Conservation (phyloP, 1,140 invertebrate species). For the Euschistus heros region DNA sequence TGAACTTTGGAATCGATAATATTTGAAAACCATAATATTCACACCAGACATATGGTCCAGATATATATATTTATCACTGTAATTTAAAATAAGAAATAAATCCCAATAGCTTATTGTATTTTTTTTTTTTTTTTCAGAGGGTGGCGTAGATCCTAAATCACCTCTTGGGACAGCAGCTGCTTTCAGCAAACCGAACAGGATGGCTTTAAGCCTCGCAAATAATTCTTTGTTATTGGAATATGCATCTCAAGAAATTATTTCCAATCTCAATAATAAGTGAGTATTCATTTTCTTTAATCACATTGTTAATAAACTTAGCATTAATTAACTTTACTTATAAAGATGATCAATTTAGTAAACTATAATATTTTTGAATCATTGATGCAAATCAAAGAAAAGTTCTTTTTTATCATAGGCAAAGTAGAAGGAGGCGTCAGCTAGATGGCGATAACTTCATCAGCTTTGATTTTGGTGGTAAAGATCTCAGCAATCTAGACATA, state of each 20-base stretch:
- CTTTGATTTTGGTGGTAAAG: conserved; percentile 35
- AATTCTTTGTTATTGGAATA: conserved; percentile 79
- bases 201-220: conserved; percentile 70
- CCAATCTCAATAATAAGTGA: conserved; percentile 48
- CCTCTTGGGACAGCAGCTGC: conserved; percentile 74
- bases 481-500: conserved; percentile 57
- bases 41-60: no score
- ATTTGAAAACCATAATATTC: no score
- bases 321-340: not conserved
- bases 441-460: conserved; percentile 52
- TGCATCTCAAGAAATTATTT: conserved; percentile 72
- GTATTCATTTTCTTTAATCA: not conserved
- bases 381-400: not conserved
- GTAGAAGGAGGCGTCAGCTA: conserved; percentile 52
- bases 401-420: not conserved
- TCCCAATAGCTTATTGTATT: no score
- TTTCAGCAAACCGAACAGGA: conserved; percentile 75
- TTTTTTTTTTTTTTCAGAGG: conserved; percentile 38
- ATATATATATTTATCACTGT: no score
- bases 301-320: not conserved
- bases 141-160: conserved; percentile 70
- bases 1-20: no score
- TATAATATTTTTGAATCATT: not conserved
- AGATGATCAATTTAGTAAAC: not conserved
- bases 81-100: no score